These are phyloP conservation scores for Drosophila phalerata DNA, from an alignment of 2,888 invertebrate species.

Conservation along the genomic window DNA sequence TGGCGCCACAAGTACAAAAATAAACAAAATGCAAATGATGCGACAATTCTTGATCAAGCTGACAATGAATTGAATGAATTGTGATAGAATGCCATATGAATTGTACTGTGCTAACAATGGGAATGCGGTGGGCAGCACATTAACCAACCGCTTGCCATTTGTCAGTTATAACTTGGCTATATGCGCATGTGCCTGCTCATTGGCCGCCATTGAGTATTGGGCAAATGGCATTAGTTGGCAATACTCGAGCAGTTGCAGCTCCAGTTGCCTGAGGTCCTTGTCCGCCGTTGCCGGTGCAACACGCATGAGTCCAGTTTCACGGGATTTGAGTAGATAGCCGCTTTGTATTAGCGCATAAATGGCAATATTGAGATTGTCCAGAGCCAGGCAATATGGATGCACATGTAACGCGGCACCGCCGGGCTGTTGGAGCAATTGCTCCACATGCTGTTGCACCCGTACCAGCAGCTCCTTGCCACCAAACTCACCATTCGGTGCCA, in stretches of 20 bases:
- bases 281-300: conserved; percentile 40
- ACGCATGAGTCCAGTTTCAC: conserved; percentile 72
- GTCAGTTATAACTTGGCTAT: conserved; percentile 84
- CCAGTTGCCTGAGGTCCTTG: conserved; percentile 68
- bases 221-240: conserved; percentile 84
- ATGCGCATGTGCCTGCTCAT: conserved; percentile 67
- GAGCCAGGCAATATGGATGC: conserved; percentile 91
- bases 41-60: conserved; percentile 77
- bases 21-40: conserved; percentile 75
- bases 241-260: conserved; percentile 77
- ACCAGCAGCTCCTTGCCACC: conserved; percentile 87
- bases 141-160: conserved; percentile 59
- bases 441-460: conserved; percentile 88
- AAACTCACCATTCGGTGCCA: conserved; percentile 75
- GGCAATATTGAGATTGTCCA: conserved; percentile 88
- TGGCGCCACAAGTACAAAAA: conserved; percentile 74
- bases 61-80: conserved; percentile 51
- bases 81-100: conserved; percentile 64
- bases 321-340: conserved; percentile 75
- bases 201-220: conserved; percentile 78
- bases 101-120: conserved; percentile 26
- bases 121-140: conserved; percentile 19
- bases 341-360: conserved; percentile 86
- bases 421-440: conserved; percentile 85
- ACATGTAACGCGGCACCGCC: conserved; percentile 75